Conservation (phyloP, 2,113 vertebrate genomes). For the Nannospalax galili region DNA sequence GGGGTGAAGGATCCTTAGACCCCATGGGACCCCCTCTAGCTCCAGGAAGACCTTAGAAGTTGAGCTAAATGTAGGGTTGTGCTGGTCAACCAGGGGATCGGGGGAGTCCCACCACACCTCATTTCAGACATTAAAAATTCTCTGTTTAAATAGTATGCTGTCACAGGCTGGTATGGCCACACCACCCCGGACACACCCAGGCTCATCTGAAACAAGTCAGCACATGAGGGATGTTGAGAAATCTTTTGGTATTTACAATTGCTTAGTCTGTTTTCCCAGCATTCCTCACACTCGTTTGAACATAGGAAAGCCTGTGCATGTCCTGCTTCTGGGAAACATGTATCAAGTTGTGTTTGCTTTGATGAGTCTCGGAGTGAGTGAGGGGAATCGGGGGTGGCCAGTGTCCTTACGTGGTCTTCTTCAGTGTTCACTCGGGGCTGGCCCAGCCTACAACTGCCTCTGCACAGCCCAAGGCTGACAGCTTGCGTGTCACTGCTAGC, state of each 20-base stretch:
- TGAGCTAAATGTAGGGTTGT: neutral
- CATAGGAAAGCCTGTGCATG: neutral
- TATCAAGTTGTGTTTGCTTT: neutral
- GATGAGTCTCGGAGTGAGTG: neutral
- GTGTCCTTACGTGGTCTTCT: neutral
- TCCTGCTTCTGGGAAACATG: neutral
- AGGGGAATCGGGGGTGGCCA: rapidly evolving
- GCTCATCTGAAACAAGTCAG: neutral
- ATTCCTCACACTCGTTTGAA: neutral
- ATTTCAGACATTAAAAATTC: neutral
- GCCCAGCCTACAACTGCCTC: neutral
- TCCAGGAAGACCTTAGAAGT: neutral
- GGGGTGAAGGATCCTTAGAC: neutral
- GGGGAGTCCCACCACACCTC: too few relatives aligned
- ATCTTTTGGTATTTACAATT: too few relatives aligned
- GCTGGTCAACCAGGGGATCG: too few relatives aligned
- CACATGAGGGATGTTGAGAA: neutral
- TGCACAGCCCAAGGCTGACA: neutral
- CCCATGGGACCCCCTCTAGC: rapidly evolving
- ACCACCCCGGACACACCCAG: too few relatives aligned
- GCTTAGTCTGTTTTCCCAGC: neutral
- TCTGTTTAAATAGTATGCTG: rapidly evolving
- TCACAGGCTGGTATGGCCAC: neutral
- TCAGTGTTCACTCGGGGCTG: rapidly evolving
- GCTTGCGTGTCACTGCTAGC: rapidly evolving